phyloP scores from a whole-genome alignment of 2,888 invertebrate species.

The Rosalia funebris region DNA sequence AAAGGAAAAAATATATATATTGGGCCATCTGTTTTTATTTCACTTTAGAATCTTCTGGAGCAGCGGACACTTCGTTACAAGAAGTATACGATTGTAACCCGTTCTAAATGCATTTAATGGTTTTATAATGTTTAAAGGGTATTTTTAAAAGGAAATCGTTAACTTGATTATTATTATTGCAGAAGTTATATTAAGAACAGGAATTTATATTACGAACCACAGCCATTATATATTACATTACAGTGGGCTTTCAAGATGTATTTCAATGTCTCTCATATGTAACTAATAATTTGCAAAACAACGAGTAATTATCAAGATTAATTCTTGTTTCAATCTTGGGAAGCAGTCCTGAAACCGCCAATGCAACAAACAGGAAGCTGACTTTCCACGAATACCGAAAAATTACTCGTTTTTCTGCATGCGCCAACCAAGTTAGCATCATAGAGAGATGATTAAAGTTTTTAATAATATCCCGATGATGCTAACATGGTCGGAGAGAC shows the following conservation, averaged over 20 bases:
- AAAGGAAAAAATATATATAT: slow-evolving; percentile 56
- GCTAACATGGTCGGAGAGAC: too few relatives aligned
- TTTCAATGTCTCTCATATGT: not conserved
- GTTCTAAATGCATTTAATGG: slow-evolving; percentile 29
- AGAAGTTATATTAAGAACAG: slow-evolving; percentile 21
- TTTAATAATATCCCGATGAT: too few relatives aligned
- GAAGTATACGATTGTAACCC: slow-evolving; percentile 27
- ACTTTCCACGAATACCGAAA: too few relatives aligned
- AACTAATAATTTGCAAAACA: not conserved
- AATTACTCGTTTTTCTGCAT: too few relatives aligned
- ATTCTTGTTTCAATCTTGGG: not conserved
- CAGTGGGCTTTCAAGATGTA: not conserved
- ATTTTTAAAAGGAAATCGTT: slow-evolving; percentile 20
- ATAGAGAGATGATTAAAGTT: too few relatives aligned
- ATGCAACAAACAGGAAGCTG: not conserved
- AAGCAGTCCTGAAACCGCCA: not conserved
- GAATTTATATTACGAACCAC: too few relatives aligned
- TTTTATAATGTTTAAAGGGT: slow-evolving; percentile 15
- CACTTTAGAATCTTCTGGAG: slow-evolving; percentile 46
- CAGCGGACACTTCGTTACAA: slow-evolving; percentile 18
- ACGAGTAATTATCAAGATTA: not conserved
- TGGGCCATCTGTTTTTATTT: slow-evolving; percentile 60
- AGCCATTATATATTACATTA: not conserved
- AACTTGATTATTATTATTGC: slow-evolving; percentile 24
- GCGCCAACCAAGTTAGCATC: too few relatives aligned